These are phyloP conservation scores for Anadara kagoshimensis DNA, from an alignment of 1,140 invertebrate genomes.

Conservation along the genomic window DNA sequence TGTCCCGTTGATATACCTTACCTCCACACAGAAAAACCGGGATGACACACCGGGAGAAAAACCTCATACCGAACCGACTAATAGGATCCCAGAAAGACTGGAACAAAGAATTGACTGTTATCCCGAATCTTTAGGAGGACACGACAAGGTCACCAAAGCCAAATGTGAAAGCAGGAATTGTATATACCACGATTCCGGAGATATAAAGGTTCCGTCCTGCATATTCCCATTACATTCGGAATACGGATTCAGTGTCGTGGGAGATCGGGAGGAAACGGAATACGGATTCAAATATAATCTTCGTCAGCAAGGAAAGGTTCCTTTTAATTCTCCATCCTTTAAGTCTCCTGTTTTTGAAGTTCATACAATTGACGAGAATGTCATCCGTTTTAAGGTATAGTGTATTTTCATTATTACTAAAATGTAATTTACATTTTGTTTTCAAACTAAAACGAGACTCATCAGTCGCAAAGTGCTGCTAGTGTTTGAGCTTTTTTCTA, in stretches of 20 bases:
- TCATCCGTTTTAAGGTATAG: constrained; percentile 55
- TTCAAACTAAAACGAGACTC: not conserved
- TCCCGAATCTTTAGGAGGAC: constrained; percentile 42
- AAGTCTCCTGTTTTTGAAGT: constrained; percentile 41
- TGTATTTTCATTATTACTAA: not conserved
- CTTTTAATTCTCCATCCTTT: constrained; percentile 40
- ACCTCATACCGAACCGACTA: not conserved
- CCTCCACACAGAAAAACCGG: constrained; percentile 25
- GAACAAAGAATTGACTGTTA: constrained; percentile 52
- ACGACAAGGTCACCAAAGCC: constrained; percentile 36
- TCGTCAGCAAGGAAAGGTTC: constrained; percentile 28
- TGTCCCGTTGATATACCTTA: constrained; percentile 48
- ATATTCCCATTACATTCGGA: constrained; percentile 19
- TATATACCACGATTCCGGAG: constrained; percentile 26
- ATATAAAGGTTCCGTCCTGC: not conserved
- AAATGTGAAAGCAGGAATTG: constrained; percentile 50
- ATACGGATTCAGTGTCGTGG: constrained; percentile 25
- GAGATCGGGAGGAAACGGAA: not conserved
- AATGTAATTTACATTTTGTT: not conserved
- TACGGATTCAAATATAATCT: constrained; percentile 44
- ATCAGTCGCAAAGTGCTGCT: not conserved
- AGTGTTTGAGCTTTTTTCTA: too few relatives aligned
- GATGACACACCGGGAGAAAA: constrained; percentile 5
- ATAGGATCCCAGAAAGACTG: constrained; percentile 1
- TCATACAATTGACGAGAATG: constrained; percentile 42